phyloP scores from a whole-genome alignment of 2,797 vertebrate species.

The Masticophis lateralis region DNA sequence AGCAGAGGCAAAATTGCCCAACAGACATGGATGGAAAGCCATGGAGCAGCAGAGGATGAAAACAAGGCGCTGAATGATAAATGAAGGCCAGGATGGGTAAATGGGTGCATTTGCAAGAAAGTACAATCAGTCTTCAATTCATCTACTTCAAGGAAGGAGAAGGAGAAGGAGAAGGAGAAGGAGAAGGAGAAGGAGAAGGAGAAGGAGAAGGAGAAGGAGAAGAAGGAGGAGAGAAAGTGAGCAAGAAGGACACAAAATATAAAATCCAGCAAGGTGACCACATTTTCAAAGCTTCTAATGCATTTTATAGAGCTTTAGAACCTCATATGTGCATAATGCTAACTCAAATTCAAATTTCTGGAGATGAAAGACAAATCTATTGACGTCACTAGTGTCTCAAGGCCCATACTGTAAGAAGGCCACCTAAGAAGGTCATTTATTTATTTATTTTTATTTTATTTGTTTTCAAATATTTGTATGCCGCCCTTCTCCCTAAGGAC shows the following conservation, averaged over 20 bases:
- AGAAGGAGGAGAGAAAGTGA: background rate
- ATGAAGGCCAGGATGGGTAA: background rate
- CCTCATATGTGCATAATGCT: background rate
- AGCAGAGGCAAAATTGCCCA: conserved; percentile 1
- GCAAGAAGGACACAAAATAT: conserved; percentile 19
- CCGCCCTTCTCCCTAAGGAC: too few relatives aligned
- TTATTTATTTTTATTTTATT: background rate
- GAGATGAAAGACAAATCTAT: background rate
- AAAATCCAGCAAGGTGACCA: background rate
- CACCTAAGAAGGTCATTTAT: background rate
- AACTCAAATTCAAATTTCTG: conserved; percentile 1
- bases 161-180: background rate
- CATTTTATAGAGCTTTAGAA: conserved; percentile 3
- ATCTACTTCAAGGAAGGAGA: conserved; percentile 26
- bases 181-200: background rate
- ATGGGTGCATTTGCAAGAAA: conserved; percentile 31
- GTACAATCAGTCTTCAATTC: conserved; percentile 35
- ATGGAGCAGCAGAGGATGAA: background rate
- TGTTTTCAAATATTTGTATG: too few relatives aligned
- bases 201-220: background rate
- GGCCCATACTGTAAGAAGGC: background rate
- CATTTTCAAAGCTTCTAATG: conserved; percentile 11
- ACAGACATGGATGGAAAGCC: background rate
- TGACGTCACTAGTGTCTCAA: background rate
- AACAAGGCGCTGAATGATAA: conserved; percentile 8